phyloP scores from a whole-genome alignment of 1,140 invertebrate species.

The Teleopsis dalmanni region DNA sequence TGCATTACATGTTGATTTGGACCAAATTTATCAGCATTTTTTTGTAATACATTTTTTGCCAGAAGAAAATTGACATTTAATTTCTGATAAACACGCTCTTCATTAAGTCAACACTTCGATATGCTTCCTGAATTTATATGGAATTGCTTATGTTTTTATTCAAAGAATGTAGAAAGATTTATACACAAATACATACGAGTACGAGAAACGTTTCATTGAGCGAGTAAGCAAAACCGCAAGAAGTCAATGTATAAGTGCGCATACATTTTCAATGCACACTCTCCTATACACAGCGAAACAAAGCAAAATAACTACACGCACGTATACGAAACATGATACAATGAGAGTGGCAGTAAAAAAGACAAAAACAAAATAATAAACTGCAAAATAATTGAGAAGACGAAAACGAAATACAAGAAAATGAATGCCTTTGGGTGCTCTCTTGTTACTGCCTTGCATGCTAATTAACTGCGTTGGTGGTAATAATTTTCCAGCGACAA shows the following conservation, averaged over 20 bases:
- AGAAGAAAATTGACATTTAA: slow-evolving; percentile 39
- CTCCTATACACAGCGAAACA: too few relatives aligned
- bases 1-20: too few relatives aligned
- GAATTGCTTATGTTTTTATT: not conserved
- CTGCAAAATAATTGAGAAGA: not conserved
- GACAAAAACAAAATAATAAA: not conserved
- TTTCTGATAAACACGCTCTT: slow-evolving; percentile 41
- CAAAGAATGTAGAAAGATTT: not conserved
- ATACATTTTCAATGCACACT: too few relatives aligned
- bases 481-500: not conserved
- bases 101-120: slow-evolving; percentile 39
- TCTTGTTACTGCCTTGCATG: not conserved
- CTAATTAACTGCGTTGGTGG: not conserved
- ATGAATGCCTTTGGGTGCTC: not conserved
- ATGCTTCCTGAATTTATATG: slow-evolving; percentile 8
- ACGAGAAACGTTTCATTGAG: too few relatives aligned
- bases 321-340: too few relatives aligned
- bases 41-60: too few relatives aligned
- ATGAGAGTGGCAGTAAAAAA: too few relatives aligned
- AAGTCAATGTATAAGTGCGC: too few relatives aligned
- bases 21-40: too few relatives aligned
- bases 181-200: too few relatives aligned
- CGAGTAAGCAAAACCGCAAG: too few relatives aligned
- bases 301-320: too few relatives aligned
- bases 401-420: not conserved